A percentile compares a stretch with the other conserved stretches of the same genome.
Conservation (phyloP, 2,797 vertebrate genomes). For the Poeciliopsis infans region DNA sequence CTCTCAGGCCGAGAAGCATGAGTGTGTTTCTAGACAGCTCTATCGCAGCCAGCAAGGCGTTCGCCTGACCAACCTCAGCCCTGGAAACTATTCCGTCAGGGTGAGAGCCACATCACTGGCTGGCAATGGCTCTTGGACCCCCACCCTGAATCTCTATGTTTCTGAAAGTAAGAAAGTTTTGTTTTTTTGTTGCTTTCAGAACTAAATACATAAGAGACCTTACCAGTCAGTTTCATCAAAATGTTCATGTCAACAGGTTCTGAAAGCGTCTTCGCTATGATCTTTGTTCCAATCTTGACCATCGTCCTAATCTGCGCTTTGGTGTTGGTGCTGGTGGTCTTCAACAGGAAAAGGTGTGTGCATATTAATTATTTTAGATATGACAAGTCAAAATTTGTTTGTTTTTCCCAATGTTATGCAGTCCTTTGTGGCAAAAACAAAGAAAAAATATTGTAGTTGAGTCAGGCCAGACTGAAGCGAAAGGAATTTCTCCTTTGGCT, state of each 20-base stretch:
- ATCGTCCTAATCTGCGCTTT: constrained; percentile 79
- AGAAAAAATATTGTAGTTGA: not conserved
- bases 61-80: constrained; percentile 87
- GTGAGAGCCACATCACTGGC: constrained; percentile 94
- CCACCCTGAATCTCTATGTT: constrained; percentile 88
- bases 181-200: not conserved
- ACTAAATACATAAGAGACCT: not conserved
- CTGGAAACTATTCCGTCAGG: constrained; percentile 93
- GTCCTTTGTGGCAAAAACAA: not conserved
- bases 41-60: constrained; percentile 86
- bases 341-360: constrained; percentile 90
- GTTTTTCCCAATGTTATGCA: not conserved
- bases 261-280: constrained; percentile 85
- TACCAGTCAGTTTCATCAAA: constrained; percentile 5
- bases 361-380: not conserved
- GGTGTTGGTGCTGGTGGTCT: constrained; percentile 78
- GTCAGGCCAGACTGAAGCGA: no score
- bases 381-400: not conserved
- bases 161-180: constrained; percentile 89
- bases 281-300: constrained; percentile 85
- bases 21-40: constrained; percentile 91
- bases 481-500: not conserved
- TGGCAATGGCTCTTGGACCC: constrained; percentile 96
- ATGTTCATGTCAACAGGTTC: constrained; percentile 77
- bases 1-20: constrained; percentile 85